phyloP scores from a whole-genome alignment of 2,888 invertebrate genomes.

The Plagodis dolabraria region DNA sequence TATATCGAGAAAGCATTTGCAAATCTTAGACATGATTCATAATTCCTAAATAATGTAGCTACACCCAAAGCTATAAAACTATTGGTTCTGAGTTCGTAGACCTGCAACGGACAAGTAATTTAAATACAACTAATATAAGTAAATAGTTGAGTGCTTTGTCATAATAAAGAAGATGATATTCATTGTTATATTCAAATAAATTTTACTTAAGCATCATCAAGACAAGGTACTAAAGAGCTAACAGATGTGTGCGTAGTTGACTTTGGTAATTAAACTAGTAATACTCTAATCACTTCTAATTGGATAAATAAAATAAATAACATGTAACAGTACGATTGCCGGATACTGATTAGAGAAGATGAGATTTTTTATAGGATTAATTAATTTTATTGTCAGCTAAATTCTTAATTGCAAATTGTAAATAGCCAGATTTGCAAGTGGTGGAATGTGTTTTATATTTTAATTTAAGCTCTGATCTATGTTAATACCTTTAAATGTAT shows the following conservation, averaged over 20 bases:
- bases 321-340: constrained; percentile 21
- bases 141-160: constrained; percentile 11
- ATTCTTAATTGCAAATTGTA: constrained; percentile 26
- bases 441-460: constrained; percentile 2
- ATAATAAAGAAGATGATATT: constrained; percentile 3
- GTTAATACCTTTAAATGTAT: background rate
- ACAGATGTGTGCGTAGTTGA: constrained; percentile 10
- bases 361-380: constrained; percentile 26
- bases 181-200: background rate
- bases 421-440: constrained; percentile 12
- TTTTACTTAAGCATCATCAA: background rate
- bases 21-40: constrained; percentile 33
- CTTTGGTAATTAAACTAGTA: constrained; percentile 35
- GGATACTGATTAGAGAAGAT: constrained; percentile 25
- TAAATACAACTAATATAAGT: constrained; percentile 4
- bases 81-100: constrained; percentile 27
- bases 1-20: constrained; percentile 30
- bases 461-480: background rate
- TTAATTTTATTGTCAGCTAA: constrained; percentile 28
- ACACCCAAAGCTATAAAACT: constrained; percentile 32
- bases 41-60: constrained; percentile 36
- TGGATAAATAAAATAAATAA: constrained; percentile 39
- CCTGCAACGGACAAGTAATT: constrained; percentile 10
- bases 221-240: constrained; percentile 6
- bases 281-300: constrained; percentile 39